Evolutionary conservation across 2,113 vertebrate species (phyloP), one percentile per base, ranked within the genome.

Genomic region (Atlantisia rogersi): DNA sequence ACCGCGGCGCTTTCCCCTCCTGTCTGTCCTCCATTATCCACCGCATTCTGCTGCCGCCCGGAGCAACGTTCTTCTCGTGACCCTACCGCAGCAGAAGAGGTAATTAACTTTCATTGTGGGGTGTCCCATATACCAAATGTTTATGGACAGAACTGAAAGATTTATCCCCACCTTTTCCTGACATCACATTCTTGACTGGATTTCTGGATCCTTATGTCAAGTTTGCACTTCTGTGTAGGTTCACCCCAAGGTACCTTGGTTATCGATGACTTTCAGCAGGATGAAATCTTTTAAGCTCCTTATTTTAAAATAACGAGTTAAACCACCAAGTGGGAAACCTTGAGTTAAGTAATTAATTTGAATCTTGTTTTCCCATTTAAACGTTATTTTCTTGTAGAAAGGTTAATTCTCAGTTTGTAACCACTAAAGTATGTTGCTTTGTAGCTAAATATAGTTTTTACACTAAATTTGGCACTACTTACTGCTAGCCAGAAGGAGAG

Each of bases 391-490:
- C 82, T 91, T 59, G 70, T 35, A 93, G 63, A 95, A 95, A 96
- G 95, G 95, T 97, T 96, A 96, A 93, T 96, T 96, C 93, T 90
- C 96, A 96, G 94, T 95, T 96, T 95, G 92, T 63, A 94, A 88
- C 94, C 92, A 94, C 79, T 90, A 2, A 96, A 97, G 95, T 88
- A 96, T 96, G 95, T 85, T 96, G 93, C 92, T 90, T 92, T 95
- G 81, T 87, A 95, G 89, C 95, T 97, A 96, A 96, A 97, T 91
- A 96, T 96, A 96, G 91, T 84, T 92, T 92, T 96, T 92, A 92
- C 91, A 88, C 96, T 96, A 95, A 94, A 96, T 96, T 96, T 96
- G 91, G 96, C 93, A 96, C 81, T 88, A 79, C 93, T 90, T 91
- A 85, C 18, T 96, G 93, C 93, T 94, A 96, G 84, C 92, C 96